Conservation (phyloP, 2,888 invertebrate genomes). For the Andrena haemorrhoa region DNA sequence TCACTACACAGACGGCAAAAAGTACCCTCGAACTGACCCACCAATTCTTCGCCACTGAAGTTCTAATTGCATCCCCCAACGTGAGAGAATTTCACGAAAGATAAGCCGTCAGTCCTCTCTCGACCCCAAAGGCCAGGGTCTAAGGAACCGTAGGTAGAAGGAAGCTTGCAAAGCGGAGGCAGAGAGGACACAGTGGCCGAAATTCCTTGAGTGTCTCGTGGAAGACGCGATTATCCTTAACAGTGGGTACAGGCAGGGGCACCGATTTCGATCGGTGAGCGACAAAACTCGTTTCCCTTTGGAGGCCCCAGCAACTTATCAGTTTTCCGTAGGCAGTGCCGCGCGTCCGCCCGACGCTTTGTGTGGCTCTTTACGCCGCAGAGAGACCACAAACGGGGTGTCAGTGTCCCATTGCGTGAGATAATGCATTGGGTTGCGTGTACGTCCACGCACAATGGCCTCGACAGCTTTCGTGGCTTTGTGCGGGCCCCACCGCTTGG, state of each 20-base stretch:
- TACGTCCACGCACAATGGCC: slow-evolving; percentile 72
- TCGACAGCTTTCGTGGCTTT: slow-evolving; percentile 72
- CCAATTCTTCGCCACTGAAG: no score
- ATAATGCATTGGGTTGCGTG: slow-evolving; percentile 74
- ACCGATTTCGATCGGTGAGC: slow-evolving; percentile 35
- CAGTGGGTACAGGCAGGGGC: slow-evolving; percentile 13
- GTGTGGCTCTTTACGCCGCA: slow-evolving; percentile 72
- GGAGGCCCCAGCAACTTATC: slow-evolving; percentile 61
- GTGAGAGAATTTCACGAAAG: neutral
- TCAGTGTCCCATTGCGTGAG: slow-evolving; percentile 78
- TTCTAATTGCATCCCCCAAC: neutral
- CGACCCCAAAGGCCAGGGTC: neutral
- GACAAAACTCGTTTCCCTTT: slow-evolving; percentile 55
- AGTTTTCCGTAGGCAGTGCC: slow-evolving; percentile 62
- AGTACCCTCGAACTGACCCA: no score
- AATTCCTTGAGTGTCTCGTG: slow-evolving; percentile 5
- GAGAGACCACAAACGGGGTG: slow-evolving; percentile 77
- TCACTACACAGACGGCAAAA: no score
- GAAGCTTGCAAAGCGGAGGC: neutral
- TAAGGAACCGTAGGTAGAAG: neutral
- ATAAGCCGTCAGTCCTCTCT: neutral
- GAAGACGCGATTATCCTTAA: slow-evolving; percentile 30
- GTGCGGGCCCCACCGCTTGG: slow-evolving; percentile 52
- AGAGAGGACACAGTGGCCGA: neutral
- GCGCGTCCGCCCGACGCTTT: slow-evolving; percentile 67